These are phyloP conservation scores for Nymphalis c-album DNA, from an alignment of 2,888 invertebrate genomes.

Conservation along the genomic window DNA sequence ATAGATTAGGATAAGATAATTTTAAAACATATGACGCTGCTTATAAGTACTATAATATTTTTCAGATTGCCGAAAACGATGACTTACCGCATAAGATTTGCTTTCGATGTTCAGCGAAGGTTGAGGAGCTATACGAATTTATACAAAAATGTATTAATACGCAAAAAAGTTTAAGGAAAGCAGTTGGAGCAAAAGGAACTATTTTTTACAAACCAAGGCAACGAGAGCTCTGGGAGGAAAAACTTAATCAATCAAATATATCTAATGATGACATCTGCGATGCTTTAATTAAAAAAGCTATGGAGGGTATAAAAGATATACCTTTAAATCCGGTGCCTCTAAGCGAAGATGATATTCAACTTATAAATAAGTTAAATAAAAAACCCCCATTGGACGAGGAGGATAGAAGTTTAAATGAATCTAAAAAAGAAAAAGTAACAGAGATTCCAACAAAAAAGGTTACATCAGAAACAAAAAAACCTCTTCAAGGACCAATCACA, in stretches of 20 bases:
- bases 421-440: slow-evolving; percentile 18
- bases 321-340: slow-evolving; percentile 45
- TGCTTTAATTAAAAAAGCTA: slow-evolving; percentile 72
- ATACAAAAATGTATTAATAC: slow-evolving; percentile 72
- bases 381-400: slow-evolving; percentile 2
- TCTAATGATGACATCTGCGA: slow-evolving; percentile 76
- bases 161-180: slow-evolving; percentile 61
- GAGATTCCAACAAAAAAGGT: slow-evolving; percentile 44
- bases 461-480: slow-evolving; percentile 43
- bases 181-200: slow-evolving; percentile 53
- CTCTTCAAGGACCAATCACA: slow-evolving; percentile 40
- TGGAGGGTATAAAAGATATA: slow-evolving; percentile 67
- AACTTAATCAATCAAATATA: slow-evolving; percentile 67
- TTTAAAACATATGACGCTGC: not conserved
- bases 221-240: slow-evolving; percentile 68
- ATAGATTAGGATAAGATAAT: too few species aligned
- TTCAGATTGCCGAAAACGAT: slow-evolving; percentile 75
- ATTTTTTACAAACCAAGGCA: slow-evolving; percentile 56
- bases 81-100: slow-evolving; percentile 78
- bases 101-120: slow-evolving; percentile 76
- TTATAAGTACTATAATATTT: slow-evolving; percentile 36
- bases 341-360: slow-evolving; percentile 40
- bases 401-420: not conserved
- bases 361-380: slow-evolving; percentile 11
- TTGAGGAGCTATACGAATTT: slow-evolving; percentile 75